phyloP scores from a whole-genome alignment of 2,888 invertebrate genomes.

The Polyploca ridens region DNA sequence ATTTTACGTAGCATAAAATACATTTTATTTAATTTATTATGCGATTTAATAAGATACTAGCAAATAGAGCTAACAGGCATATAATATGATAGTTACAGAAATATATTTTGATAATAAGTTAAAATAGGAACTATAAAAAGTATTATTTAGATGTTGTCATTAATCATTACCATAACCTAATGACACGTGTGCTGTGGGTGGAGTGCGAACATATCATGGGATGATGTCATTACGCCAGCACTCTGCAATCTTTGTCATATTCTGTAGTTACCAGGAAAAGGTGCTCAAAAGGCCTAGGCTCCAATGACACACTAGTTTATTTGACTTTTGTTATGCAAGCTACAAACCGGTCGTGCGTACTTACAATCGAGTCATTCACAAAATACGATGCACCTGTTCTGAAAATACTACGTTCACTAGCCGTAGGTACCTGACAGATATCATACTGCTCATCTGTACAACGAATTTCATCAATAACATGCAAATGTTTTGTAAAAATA shows the following conservation, averaged over 20 bases:
- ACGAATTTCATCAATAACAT: constrained; percentile 19
- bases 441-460: constrained; percentile 23
- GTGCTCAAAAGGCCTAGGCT: constrained; percentile 44
- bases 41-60: not conserved
- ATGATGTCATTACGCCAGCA: constrained; percentile 76
- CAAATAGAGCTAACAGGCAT: not conserved
- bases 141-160: constrained; percentile 26
- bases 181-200: constrained; percentile 75
- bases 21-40: too few species aligned
- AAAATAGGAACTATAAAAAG: constrained; percentile 10
- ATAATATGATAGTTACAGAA: not conserved
- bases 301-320: constrained; percentile 62
- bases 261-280: constrained; percentile 41
- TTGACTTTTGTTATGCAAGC: constrained; percentile 62
- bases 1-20: too few species aligned
- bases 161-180: constrained; percentile 44
- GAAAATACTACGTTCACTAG: constrained; percentile 39
- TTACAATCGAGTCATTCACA: constrained; percentile 59
- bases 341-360: constrained; percentile 56
- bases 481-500: constrained; percentile 15
- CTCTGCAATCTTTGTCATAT: constrained; percentile 64
- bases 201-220: constrained; percentile 66
- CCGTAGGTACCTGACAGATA: constrained; percentile 20
- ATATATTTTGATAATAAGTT: not conserved
- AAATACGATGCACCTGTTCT: constrained; percentile 58